Evolutionary conservation across 2,113 vertebrate species (phyloP).

Genomic region (Bucco capensis): DNA sequence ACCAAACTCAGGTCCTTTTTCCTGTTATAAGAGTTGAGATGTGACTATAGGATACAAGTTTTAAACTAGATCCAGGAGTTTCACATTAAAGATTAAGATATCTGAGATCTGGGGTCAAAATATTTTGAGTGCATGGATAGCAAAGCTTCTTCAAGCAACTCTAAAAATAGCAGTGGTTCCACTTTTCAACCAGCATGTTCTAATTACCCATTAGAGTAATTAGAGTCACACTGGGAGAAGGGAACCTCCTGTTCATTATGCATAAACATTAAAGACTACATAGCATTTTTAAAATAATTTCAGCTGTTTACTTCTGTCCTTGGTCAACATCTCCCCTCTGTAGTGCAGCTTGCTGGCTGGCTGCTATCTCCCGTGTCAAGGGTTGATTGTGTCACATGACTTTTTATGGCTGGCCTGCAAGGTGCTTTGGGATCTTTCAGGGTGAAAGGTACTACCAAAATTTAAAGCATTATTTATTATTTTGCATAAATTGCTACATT

Average conservation of each 20-base stretch:
- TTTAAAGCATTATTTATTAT: background rate
- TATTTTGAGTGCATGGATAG: background rate
- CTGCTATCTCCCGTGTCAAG: background rate
- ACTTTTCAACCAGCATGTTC: background rate
- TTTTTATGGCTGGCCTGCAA: background rate
- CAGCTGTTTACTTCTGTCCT: slow-evolving; percentile 5
- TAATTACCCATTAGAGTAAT: background rate
- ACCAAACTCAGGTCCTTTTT: background rate
- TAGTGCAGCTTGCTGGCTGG: background rate
- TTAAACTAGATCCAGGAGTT: background rate
- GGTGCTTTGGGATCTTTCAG: background rate
- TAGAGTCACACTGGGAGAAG: background rate
- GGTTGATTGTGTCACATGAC: background rate
- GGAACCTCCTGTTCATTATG: background rate
- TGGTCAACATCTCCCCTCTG: background rate
- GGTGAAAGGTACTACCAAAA: background rate
- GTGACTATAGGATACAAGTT: background rate
- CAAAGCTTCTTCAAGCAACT: background rate
- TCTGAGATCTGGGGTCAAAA: background rate
- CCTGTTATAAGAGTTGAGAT: background rate
- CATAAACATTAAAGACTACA: background rate
- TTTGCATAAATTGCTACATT: background rate
- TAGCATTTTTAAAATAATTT: background rate
- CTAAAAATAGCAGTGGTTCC: background rate
- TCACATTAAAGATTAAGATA: background rate